Evolutionary conservation across 2,888 invertebrate species (phyloP), one percentile per base, ranked within the genome.

Genomic region (Rotaria macrura): DNA sequence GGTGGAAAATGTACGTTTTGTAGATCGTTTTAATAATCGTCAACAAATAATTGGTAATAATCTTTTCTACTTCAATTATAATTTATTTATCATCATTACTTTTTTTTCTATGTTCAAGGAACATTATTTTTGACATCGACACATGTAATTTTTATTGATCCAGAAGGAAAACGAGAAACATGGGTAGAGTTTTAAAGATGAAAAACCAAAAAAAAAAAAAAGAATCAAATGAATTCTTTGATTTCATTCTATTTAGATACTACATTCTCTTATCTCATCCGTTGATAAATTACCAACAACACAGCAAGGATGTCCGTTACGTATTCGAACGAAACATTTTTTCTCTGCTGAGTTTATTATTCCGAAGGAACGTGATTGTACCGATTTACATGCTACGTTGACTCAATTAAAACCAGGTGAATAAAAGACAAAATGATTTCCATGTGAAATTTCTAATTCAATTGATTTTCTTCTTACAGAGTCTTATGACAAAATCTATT

Each of bases 81-180:
- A 49, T 25, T 43, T 9, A 47, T 47, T 47, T 14, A 47, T 14
- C 43, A 2, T n/a, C 40, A 14, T 52, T 23, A 52, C 17, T 79
- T 0, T 9, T n/a, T 25, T 12, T 79, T 14, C 14, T 79, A 14
- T 23, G 17, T 79, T 43, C 25, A 5, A 79, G 79, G 79, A 2
- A 96, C 96, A 25, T 93, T 99, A 85, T 97, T 96, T 92, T 93
- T 98, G 89, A 98, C 98, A n/a, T 94, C 97, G 84, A 97, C 98
- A 34, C 97, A 98, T 92, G 93, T 98, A 87, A 96, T 99, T 90
- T 99, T 98, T 92, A 95, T 95, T 85, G 96, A 97, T 91, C 95
- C 95, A 88, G 95, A 95, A 89, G 95, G 94, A 89, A 95, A 96
- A 90, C 96, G 96, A 91, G 97, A 98, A 92, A 96, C 96, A 91